phyloP scores from a whole-genome alignment of 2,113 vertebrate species.

The Eira barbara region DNA sequence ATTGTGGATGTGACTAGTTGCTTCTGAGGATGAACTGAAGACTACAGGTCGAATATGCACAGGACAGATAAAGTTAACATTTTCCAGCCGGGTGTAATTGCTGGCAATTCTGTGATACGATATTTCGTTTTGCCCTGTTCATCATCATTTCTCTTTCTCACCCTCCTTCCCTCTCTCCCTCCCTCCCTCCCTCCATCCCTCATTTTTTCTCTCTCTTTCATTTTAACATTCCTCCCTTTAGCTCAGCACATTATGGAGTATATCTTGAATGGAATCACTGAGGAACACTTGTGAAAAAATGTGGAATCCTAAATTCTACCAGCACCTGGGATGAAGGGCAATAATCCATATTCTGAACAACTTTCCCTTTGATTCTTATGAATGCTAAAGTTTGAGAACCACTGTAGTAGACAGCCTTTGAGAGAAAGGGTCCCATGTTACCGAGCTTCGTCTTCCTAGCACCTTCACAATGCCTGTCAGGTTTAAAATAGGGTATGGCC shows the following conservation, averaged over 20 bases:
- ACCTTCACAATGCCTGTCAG: not conserved
- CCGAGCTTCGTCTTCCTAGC: not conserved
- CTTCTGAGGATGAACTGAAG: not conserved
- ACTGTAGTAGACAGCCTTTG: not conserved
- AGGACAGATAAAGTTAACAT: not conserved
- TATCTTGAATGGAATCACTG: not conserved
- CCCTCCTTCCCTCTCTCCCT: no score
- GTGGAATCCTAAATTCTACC: not conserved
- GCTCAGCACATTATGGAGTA: not conserved
- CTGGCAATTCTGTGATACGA: not conserved
- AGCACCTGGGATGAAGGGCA: not conserved
- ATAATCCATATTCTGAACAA: not conserved
- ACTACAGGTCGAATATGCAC: not conserved
- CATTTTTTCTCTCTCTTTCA: no score
- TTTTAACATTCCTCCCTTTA: not conserved
- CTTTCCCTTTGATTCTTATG: not conserved
- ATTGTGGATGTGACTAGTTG: not conserved
- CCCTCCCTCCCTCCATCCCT: not conserved
- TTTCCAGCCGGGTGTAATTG: not conserved
- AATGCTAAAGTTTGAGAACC: not conserved
- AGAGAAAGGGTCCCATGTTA: not conserved
- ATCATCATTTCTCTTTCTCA: not conserved
- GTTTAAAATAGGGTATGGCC: not conserved
- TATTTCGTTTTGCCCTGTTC: not conserved
- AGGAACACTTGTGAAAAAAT: not conserved